Evolutionary conservation across 2,113 vertebrate genomes (phyloP).

Genomic region (Oncorhynchus nerka): DNA sequence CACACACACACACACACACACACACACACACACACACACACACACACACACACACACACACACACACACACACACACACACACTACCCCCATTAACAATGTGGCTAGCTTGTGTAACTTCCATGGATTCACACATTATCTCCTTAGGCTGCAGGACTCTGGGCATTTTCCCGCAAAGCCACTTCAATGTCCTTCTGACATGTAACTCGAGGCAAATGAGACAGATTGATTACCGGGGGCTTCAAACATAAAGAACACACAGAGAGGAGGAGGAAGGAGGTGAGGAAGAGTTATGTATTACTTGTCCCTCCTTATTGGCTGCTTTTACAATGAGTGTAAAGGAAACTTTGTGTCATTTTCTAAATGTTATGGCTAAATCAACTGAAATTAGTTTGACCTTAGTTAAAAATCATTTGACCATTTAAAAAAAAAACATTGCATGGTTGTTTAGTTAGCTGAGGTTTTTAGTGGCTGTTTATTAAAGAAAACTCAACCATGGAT

Average conservation of each 20-base stretch:
- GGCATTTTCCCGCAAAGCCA: constrained; percentile 26
- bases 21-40: background rate
- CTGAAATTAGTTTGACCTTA: no score
- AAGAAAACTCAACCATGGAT: no score
- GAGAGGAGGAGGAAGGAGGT: constrained; percentile 1
- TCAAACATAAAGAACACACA: constrained; percentile 14
- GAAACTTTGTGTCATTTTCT: no score
- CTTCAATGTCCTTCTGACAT: constrained; percentile 36
- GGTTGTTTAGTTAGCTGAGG: no score
- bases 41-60: background rate
- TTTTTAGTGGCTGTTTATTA: no score
- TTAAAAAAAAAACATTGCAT: no score
- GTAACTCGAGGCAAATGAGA: constrained; percentile 52
- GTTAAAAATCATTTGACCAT: no score
- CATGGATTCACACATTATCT: background rate
- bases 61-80: background rate
- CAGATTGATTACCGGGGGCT: constrained; percentile 46
- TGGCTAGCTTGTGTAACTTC: background rate
- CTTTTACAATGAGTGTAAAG: background rate
- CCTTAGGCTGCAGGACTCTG: background rate
- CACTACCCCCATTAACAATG: background rate
- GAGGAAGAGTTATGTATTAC: background rate
- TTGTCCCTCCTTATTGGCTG: constrained; percentile 18
- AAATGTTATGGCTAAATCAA: no score
- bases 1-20: background rate